Conservation (phyloP, 53 echinoderm and acorn worm species). For the Antedon mediterranea region DNA sequence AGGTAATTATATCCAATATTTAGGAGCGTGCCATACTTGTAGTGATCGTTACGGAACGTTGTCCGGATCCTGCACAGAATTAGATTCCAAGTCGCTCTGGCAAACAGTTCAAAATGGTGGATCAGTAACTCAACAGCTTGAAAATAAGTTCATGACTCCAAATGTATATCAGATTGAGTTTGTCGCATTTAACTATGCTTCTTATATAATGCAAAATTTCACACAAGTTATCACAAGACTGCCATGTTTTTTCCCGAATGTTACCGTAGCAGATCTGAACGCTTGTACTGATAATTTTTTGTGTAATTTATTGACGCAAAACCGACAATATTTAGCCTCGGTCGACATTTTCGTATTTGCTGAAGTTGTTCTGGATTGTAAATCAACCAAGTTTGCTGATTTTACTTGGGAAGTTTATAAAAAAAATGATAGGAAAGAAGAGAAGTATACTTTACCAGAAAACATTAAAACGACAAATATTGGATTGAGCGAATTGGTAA, state of each 20-base stretch:
- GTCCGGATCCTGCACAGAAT: slow-evolving; percentile 17
- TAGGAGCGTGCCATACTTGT: slow-evolving; percentile 53
- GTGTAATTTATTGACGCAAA: slow-evolving; percentile 44
- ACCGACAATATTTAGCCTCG: slow-evolving; percentile 65
- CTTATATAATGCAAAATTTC: slow-evolving; percentile 23
- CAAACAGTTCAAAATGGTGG: slow-evolving; percentile 6
- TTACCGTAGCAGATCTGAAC: slow-evolving; percentile 44
- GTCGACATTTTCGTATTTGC: slow-evolving; percentile 63
- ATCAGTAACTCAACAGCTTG: slow-evolving; percentile 55
- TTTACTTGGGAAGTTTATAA: slow-evolving; percentile 61
- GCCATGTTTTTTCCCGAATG: slow-evolving; percentile 70
- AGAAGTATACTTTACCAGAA: slow-evolving; percentile 4
- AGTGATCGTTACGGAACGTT: slow-evolving; percentile 20
- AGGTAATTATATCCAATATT: slow-evolving; percentile 45
- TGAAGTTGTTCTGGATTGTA: slow-evolving; percentile 57
- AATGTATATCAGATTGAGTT: slow-evolving; percentile 35
- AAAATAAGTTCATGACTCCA: slow-evolving; percentile 55
- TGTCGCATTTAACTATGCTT: slow-evolving; percentile 51
- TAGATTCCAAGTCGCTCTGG: neutral
- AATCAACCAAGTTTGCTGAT: slow-evolving; percentile 51
- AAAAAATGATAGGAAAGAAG: neutral
- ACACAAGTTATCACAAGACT: slow-evolving; percentile 67
- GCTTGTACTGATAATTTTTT: slow-evolving; percentile 62
- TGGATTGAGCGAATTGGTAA: slow-evolving; percentile 21
- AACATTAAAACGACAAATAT: slow-evolving; percentile 3